phyloP scores from a whole-genome alignment of 1,140 invertebrate species.

The Trachymyrmex cornetzi region DNA sequence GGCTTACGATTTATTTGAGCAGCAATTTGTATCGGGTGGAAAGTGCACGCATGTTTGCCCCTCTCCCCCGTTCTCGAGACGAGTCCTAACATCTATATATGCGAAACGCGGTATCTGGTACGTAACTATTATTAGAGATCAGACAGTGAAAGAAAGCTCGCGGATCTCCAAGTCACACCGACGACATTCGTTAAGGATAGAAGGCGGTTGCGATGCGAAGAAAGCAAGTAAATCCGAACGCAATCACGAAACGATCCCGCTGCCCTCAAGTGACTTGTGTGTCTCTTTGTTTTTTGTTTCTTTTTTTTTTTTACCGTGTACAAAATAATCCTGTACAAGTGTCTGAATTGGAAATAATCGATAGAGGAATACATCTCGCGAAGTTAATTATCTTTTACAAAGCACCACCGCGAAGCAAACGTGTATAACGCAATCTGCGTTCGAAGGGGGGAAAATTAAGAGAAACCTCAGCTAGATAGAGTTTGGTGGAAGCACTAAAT shows the following conservation, averaged over 20 bases:
- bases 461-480: not conserved
- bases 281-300: not conserved
- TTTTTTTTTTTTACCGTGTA: too few species aligned
- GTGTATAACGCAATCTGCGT: not conserved
- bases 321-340: not conserved
- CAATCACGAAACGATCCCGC: not conserved
- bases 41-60: not conserved
- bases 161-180: constrained; percentile 40
- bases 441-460: not conserved
- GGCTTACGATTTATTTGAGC: constrained; percentile 76
- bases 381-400: constrained; percentile 1
- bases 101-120: constrained; percentile 36
- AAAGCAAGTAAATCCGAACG: constrained; percentile 47
- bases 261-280: too few species aligned
- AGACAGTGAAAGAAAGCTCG: constrained; percentile 15
- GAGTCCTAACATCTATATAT: constrained; percentile 7
- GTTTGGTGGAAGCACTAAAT: constrained; percentile 55
- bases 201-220: constrained; percentile 48
- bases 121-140: constrained; percentile 45
- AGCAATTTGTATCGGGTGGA: constrained; percentile 49
- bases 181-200: constrained; percentile 19
- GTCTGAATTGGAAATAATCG: not conserved
- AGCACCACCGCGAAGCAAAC: not conserved
- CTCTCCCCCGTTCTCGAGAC: not conserved
- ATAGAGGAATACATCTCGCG: not conserved